A percentile compares a stretch with the other conserved stretches of the same genome.
Evolutionary conservation across 2,113 vertebrate species (phyloP).

Genomic region (Chrysochloris asiatica): DNA sequence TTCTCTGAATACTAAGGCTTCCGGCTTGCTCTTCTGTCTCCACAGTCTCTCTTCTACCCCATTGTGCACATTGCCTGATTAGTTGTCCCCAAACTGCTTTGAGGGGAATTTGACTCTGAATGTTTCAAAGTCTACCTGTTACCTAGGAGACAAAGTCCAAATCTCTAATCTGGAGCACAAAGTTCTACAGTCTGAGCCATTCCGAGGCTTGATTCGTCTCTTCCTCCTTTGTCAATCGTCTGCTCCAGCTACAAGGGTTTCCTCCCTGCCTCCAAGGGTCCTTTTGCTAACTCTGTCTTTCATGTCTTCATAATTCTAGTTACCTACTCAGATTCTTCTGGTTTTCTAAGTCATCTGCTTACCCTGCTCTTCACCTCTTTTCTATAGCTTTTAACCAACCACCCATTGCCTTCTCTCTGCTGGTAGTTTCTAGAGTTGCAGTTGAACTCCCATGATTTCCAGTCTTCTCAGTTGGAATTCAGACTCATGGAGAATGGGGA

Average conservation of each 20-base stretch:
- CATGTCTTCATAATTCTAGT: not conserved
- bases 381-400: not conserved
- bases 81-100: not conserved
- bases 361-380: not conserved
- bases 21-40: not conserved
- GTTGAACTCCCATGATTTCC: not conserved
- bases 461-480: not conserved
- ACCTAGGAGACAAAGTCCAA: not conserved
- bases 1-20: not conserved
- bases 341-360: no score
- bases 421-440: no score
- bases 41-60: not conserved
- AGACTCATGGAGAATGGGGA: not conserved
- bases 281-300: not conserved
- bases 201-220: not conserved
- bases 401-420: not conserved
- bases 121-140: not conserved
- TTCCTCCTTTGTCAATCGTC: not conserved
- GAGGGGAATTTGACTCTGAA: not conserved
- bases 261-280: not conserved
- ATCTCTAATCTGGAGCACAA: not conserved
- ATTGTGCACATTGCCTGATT: not conserved
- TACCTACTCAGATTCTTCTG: not conserved
- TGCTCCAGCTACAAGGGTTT: no score
- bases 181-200: rapidly evolving